Evolutionary conservation across 92 coral and sea anemone genomes (phyloP), one percentile per base, ranked within the genome.

Genomic region (Muricea muricata): DNA sequence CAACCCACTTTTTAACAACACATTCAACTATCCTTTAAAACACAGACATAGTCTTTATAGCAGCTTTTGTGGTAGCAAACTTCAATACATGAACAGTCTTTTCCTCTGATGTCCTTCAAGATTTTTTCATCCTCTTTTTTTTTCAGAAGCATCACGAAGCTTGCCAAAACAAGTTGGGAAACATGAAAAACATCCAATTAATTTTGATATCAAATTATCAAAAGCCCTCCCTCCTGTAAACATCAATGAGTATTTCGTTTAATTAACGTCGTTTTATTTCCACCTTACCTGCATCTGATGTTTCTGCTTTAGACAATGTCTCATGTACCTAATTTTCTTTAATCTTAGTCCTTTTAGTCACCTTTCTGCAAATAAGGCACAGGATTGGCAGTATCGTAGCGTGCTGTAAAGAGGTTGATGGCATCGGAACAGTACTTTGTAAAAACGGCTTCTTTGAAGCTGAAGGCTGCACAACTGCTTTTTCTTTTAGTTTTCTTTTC

Each of bases 31-130:
- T 24, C 57, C 37, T 73, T 73, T 73, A 73, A 73, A 73, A 73
- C 58, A 41, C 79, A 61, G 58, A 73, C 79, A 73, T 73, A 73
- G 6, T 73, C 79, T 42, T 42, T 73, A 42, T 73, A 73, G 79
- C 79, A 73, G 79, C 79, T 73, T 61, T 73, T 73, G 79, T 73
- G 79, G 79, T 73, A 73, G 60, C 29, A 61, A 37, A 73, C 79
- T 20, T 73, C 79, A 73, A 73, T 73, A 73, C 79, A 73, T 46
- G 79, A 73, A 73, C 79, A 73, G 79, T 73, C 79, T 73, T 73
- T 73, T 52, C 79, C 79, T 73, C 79, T 73, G 33, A 73, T 73
- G 25, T 73, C 79, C 79, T 73, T 73, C 79, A 73, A 73, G 55
- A 73, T 73, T 20, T 11, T 13, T 73, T 73, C 79, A 42, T 73